Evolutionary conservation across 2,113 vertebrate species (phyloP), one percentile per base, ranked within the genome.

Genomic region (Symphodus melops): DNA sequence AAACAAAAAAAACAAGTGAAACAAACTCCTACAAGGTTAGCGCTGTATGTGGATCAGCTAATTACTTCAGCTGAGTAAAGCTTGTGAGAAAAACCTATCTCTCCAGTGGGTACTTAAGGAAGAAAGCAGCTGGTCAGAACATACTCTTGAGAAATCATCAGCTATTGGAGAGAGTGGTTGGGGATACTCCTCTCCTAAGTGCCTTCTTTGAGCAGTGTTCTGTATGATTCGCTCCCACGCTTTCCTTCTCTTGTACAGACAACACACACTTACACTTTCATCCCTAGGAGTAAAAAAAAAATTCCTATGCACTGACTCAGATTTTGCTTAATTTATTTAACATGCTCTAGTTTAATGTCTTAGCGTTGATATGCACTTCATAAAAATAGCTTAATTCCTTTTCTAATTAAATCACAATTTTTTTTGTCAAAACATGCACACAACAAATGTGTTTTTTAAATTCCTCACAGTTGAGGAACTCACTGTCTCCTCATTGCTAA

Each of bases 91-190:
- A 89, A 87, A 65, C 49, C 54, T 61, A 78, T 79, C 58, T 90
- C 88, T 79, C 78, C 25, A 1, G 77, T 57, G 88, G 79, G 70
- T 84, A 69, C 81, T 91, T 84, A 78, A 79, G 74, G 79, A 64
- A 81, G 73, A 77, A 88, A 79, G 87, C 87, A 89, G 88, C 86
- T 90, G 84, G 81, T 82, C 74, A 77, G 73, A 84, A 64, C 41
- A 58, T 70, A 68, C 87, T 87, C 82, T 67, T 55, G 82, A 88
- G 87, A 85, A 85, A 91, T 84, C 75, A 85, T 79, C 83, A 81
- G 76, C 80, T 75, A 80, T 79, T 73, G 72, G 53, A 79, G 72
- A 85, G 60, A 76, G 65, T 68, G 66, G 68, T 61, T 28, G 59
- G 82, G 67, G 77, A 87, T 64, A 80, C 82, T 84, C 72, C 79